Evolutionary conservation across 2,113 vertebrate genomes (phyloP).

Genomic region (human (Homo sapiens)): GRCh38 chr4:120443001-120443500

Average conservation of each 20-base stretch:
- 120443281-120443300: background rate
- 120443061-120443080: background rate
- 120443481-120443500: background rate
- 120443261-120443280: background rate
- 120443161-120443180: background rate
- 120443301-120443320: background rate
- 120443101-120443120: background rate
- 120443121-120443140: constrained; percentile 3
- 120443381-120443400: background rate
- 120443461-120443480: background rate
- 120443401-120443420: background rate
- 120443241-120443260: background rate
- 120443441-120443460: background rate
- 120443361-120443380: background rate
- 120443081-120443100: background rate
- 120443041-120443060: background rate
- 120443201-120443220: background rate
- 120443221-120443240: background rate
- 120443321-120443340: background rate
- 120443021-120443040: rapidly evolving
- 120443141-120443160: background rate
- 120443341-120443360: background rate
- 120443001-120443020: too few species aligned
- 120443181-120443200: constrained; percentile 4
- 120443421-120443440: background rate